Percentiles rank a stretch among this genome's conserved stretches.
Conservation (phyloP, 2,113 vertebrate species). For the Sinocyclocheilus grahami region DNA sequence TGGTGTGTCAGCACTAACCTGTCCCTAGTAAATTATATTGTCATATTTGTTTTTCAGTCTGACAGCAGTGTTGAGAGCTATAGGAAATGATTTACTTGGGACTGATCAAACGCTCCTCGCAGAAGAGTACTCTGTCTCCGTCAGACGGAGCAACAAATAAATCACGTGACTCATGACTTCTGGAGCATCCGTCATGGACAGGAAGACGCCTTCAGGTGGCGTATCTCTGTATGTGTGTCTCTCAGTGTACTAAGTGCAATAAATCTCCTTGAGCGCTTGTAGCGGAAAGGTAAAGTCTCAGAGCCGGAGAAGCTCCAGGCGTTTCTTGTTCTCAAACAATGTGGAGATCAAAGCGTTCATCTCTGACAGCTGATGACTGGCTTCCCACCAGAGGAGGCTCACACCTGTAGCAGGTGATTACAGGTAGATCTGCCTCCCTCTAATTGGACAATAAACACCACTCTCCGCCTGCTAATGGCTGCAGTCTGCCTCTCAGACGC, state of each 20-base stretch:
- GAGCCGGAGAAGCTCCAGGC: slow-evolving; percentile 72
- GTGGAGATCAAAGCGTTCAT: slow-evolving; percentile 78
- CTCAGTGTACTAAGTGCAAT: slow-evolving; percentile 73
- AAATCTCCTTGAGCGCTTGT: slow-evolving; percentile 76
- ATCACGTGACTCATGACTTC: slow-evolving; percentile 75
- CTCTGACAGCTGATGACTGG: slow-evolving; percentile 84
- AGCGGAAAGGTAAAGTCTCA: slow-evolving; percentile 37
- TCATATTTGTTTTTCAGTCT: slow-evolving; percentile 61
- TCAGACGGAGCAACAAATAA: slow-evolving; percentile 64
- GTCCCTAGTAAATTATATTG: slow-evolving; percentile 51
- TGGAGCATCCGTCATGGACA: slow-evolving; percentile 72
- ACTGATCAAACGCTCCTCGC: slow-evolving; percentile 70
- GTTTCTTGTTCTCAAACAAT: slow-evolving; percentile 71
- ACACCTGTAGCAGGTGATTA: slow-evolving; percentile 94
- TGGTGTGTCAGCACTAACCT: slow-evolving; percentile 17
- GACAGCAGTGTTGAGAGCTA: slow-evolving; percentile 54
- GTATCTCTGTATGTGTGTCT: slow-evolving; percentile 57
- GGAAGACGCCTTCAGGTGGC: slow-evolving; percentile 63
- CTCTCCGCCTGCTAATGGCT: slow-evolving; percentile 89
- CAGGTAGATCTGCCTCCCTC: slow-evolving; percentile 87
- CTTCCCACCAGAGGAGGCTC: slow-evolving; percentile 77
- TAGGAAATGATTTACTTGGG: slow-evolving; percentile 72
- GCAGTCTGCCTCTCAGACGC: slow-evolving; percentile 87
- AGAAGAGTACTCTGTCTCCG: slow-evolving; percentile 66
- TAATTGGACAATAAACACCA: slow-evolving; percentile 97